Base-by-base conservation (phyloP, 2,888 invertebrate genomes). In the Ligdia adustata region DNA sequence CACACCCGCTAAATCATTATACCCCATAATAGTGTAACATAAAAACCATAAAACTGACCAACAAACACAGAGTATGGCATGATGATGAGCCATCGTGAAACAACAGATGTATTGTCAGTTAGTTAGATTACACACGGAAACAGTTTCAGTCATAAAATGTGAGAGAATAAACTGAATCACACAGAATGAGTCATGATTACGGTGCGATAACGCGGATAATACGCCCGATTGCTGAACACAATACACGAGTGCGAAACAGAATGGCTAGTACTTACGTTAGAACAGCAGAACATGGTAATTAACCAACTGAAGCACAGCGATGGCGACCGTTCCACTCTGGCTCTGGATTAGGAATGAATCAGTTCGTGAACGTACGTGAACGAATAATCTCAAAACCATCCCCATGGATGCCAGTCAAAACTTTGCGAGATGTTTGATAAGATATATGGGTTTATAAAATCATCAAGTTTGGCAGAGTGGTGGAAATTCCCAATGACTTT, bases 191-290 rank as follows among this genome's bases (percentile, higher is more conserved):
- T 48, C 48, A 48, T n/a, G n/a, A n/a, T n/a, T n/a, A n/a, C 1
- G 16, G 7, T 7, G n/a, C 32, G 37, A 48, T 48, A 42, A 22
- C 29, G 14, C 18, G 7, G 13, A 9, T 3, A 26, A 20, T 31
- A 35, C 35, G 48, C 42, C 48, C n/a, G n/a, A n/a, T n/a, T n/a
- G 35, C 6, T 4, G n/a, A 5, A 16, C 16, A 22, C 22, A 22
- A 22, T 6, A 16, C 3, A 3, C 16, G 16, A 27, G 37, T 12
- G 33, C 14, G 15, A 9, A 34, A 37, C n/a, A 38, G 12, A 40
- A 31, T 35, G 18, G 32, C 31, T 18, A 41, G 32, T 48, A 48
- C 48, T 48, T 42, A 48, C 48, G n/a, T n/a, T n/a, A 32, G 31
- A 42, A 42, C 41, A 41, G 27, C 41, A 35, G 14, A 24, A 14